Evolutionary conservation across 23 tunicate genomes (phyloP), one percentile per base, ranked within the genome.

Genomic region (Ciona savignyi): DNA sequence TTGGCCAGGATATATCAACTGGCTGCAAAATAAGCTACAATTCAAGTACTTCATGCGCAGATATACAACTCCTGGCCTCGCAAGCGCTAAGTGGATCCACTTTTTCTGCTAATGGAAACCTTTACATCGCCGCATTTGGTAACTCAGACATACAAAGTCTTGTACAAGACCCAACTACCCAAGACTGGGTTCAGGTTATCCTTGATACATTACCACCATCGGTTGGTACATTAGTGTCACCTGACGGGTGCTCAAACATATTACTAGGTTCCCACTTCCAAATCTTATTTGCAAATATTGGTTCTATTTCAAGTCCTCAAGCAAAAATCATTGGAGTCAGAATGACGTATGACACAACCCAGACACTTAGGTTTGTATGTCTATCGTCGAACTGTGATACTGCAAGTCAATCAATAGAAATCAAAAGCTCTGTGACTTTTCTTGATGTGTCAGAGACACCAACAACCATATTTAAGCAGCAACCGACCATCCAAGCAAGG

Each of bases 241-340:
- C 76, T 31, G 25, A 51, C 1, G 70, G 78, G 1, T 88, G 96
- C 63, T 0, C 0, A 21, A 34, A 34, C 20, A 27, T 81, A 23
- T 27, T 66, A 23, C 15, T 70, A 0, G 82, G 82, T 61, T 70
- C 81, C 0, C 35, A 73, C 20, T 82, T 72, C 66, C 74, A 77
- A 27, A 71, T 88, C 27, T 51, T 81, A 21, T 88, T 27, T 88
- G 96, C 84, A 51, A 71, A 81, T 68, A 77, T 71, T 67, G 87
- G 84, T 19, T 33, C 67, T 49, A 66, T 88, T 23, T 68, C 84
- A 4, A 78, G 82, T 67, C 87, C 87, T 2, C 96, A 88, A 67
- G 63, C 87, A 11, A 75, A 88, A 68, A 72, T 88, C 2, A 26
- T 88, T 0, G 82, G 83, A 20, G 79, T 78, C 4, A 66, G 81